A percentile compares a stretch with the other conserved stretches of the same genome.
Evolutionary conservation across 2,113 vertebrate species (phyloP).

Genomic region (Capreolus pygargus): DNA sequence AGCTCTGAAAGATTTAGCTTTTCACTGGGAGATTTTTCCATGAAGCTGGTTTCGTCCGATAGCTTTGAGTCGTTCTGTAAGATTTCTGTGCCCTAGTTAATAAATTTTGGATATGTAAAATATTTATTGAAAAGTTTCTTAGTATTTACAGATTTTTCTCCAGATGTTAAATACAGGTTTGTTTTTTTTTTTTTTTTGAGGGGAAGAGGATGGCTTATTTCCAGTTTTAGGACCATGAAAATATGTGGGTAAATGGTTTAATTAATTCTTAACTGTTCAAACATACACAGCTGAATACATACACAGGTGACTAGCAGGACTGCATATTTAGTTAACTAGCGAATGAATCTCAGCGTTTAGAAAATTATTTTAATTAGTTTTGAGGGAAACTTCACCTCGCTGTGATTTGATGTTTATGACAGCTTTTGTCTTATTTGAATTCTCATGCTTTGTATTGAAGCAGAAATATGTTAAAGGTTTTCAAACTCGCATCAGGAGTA

Average conservation of each 20-base stretch:
- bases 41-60: neutral
- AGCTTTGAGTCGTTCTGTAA: neutral
- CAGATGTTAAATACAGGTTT: neutral
- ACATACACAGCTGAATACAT: neutral
- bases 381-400: neutral
- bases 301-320: too few species aligned
- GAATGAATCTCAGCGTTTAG: neutral
- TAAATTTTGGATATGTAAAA: neutral
- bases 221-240: neutral
- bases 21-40: neutral
- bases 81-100: neutral
- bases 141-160: slow-evolving; percentile 11
- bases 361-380: neutral
- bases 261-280: neutral
- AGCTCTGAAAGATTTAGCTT: neutral
- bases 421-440: slow-evolving; percentile 8
- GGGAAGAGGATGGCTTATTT: neutral
- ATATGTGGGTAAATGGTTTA: neutral
- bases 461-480: neutral
- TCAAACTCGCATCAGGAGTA: neutral
- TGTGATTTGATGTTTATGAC: neutral
- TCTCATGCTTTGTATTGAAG: neutral
- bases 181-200: neutral
- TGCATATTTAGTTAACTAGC: neutral
- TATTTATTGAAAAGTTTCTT: neutral